phyloP scores from a whole-genome alignment of 1,140 invertebrate genomes.

The Holotrichia oblita region DNA sequence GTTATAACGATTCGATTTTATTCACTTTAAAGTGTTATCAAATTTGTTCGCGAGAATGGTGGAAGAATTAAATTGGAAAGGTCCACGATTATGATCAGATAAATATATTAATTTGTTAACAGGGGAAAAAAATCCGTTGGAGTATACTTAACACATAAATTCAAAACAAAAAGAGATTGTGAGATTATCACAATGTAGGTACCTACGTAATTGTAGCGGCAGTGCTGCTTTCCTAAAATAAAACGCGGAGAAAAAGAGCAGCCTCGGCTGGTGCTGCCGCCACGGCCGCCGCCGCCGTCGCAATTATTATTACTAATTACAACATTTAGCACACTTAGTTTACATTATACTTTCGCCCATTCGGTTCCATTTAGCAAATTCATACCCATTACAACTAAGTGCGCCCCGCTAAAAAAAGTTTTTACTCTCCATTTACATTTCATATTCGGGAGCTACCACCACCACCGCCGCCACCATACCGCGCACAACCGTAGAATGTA shows the following conservation, averaged over 20 bases:
- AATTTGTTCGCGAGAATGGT: too few species aligned
- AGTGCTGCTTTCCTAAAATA: not conserved
- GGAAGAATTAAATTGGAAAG: too few species aligned
- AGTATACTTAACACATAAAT: not conserved
- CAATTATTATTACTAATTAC: slow-evolving; percentile 31
- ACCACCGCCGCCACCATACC: too few species aligned
- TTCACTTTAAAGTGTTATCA: too few species aligned
- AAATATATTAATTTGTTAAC: too few species aligned
- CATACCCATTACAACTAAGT: slow-evolving; percentile 33
- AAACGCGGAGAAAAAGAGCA: not conserved
- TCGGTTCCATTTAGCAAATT: slow-evolving; percentile 34
- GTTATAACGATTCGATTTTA: too few species aligned
- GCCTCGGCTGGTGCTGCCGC: not conserved
- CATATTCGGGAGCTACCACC: slow-evolving; percentile 26
- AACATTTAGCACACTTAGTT: slow-evolving; percentile 35
- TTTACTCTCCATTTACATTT: slow-evolving; percentile 25
- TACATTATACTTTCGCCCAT: slow-evolving; percentile 11
- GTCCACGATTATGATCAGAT: too few species aligned
- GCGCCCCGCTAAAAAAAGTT: slow-evolving; percentile 27
- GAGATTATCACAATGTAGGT: not conserved
- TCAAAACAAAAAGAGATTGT: not conserved
- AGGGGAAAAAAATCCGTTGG: too few species aligned
- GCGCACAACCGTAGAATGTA: slow-evolving; percentile 2
- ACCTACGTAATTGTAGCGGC: not conserved
- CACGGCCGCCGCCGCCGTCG: too few species aligned